Conservation (phyloP, 2,113 vertebrate species). For the Carassius gibelio region DNA sequence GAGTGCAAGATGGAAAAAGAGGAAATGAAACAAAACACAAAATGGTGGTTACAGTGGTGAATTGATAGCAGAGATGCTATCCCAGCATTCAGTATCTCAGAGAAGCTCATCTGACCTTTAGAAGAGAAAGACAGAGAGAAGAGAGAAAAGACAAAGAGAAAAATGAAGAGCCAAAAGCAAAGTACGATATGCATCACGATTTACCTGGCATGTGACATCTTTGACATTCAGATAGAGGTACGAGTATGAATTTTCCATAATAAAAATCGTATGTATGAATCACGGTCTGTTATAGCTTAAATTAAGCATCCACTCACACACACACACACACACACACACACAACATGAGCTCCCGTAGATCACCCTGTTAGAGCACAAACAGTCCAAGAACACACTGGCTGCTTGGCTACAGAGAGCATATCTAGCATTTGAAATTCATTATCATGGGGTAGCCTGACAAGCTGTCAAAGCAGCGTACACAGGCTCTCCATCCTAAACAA, state of each 20-base stretch:
- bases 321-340: background rate
- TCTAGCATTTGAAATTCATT: constrained; percentile 57
- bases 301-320: background rate
- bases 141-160: constrained; percentile 22
- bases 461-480: constrained; percentile 53
- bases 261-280: background rate
- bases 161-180: constrained; percentile 35
- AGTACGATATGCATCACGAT: background rate
- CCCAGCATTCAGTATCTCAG: background rate
- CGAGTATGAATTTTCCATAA: background rate
- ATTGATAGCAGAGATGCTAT: constrained; percentile 23
- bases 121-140: background rate
- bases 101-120: constrained; percentile 28
- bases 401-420: constrained; percentile 39
- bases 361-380: constrained; percentile 9
- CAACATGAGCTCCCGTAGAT: background rate
- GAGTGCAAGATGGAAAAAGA: constrained; percentile 5
- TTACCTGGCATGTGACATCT: constrained; percentile 16
- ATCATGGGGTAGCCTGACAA: constrained; percentile 52
- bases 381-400: constrained; percentile 32
- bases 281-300: constrained; percentile 13
- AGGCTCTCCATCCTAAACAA: constrained; percentile 46
- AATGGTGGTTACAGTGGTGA: constrained; percentile 30
- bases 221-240: constrained; percentile 18
- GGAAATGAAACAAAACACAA: constrained; percentile 39